phyloP scores from a whole-genome alignment of 2,888 invertebrate genomes.

The Clanis bilineata region DNA sequence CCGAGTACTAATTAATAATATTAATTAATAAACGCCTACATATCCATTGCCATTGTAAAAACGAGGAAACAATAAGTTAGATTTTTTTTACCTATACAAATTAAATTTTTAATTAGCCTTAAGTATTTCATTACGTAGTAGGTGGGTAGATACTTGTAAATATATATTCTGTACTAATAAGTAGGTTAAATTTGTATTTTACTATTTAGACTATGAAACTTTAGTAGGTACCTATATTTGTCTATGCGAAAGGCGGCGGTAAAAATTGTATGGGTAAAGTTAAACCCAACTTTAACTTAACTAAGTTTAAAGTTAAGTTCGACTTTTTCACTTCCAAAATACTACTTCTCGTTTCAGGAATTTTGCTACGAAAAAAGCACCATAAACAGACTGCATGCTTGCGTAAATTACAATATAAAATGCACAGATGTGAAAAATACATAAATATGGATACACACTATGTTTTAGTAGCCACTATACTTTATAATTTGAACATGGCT shows the following conservation, averaged over 20 bases:
- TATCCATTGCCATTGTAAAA: slow-evolving; percentile 11
- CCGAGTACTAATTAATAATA: slow-evolving; percentile 44
- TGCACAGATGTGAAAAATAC: not conserved
- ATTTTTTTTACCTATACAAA: not conserved
- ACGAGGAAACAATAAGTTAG: slow-evolving; percentile 4
- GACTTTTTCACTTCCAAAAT: too few relatives aligned
- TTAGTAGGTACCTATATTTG: too few relatives aligned
- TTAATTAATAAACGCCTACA: slow-evolving; percentile 48
- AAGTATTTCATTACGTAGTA: too few relatives aligned
- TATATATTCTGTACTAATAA: too few relatives aligned
- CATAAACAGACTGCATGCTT: not conserved
- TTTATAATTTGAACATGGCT: not conserved
- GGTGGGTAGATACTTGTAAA: too few relatives aligned
- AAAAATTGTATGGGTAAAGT: too few relatives aligned
- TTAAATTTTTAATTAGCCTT: not conserved
- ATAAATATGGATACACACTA: not conserved
- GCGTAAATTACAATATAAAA: not conserved
- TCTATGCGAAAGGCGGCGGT: too few relatives aligned
- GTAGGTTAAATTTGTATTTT: too few relatives aligned
- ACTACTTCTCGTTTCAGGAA: too few relatives aligned
- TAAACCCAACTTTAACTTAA: too few relatives aligned
- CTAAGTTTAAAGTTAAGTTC: too few relatives aligned
- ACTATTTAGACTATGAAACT: too few relatives aligned
- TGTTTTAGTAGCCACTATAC: not conserved
- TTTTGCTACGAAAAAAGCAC: slow-evolving; percentile 1